A percentile compares a stretch with the other conserved stretches of the same genome.
phyloP scores from a whole-genome alignment of 1,140 invertebrate genomes.

The Arion vulgaris region DNA sequence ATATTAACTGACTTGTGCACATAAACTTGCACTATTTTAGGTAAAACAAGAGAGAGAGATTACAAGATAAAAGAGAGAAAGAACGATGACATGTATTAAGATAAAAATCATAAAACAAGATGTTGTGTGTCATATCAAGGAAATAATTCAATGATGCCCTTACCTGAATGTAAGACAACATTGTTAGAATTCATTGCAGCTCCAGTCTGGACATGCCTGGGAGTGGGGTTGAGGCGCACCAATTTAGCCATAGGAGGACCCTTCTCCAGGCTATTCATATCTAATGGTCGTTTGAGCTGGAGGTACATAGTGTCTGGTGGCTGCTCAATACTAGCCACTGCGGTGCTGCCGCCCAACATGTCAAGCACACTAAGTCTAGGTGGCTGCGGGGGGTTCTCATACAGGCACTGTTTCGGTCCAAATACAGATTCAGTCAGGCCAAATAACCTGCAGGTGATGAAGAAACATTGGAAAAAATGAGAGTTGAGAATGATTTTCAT shows the following conservation, averaged over 20 bases:
- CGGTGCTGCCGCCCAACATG: constrained; percentile 59
- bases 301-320: constrained; percentile 54
- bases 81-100: too few relatives aligned
- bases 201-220: neutral
- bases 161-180: neutral
- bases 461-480: too few relatives aligned
- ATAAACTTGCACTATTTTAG: too few relatives aligned
- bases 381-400: constrained; percentile 42
- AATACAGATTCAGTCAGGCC: constrained; percentile 68
- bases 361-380: constrained; percentile 53
- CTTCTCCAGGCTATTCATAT: constrained; percentile 64
- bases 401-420: constrained; percentile 54
- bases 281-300: constrained; percentile 59
- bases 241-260: constrained; percentile 59
- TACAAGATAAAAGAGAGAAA: too few relatives aligned
- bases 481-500: too few relatives aligned
- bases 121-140: too few relatives aligned
- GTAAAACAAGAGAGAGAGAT: too few relatives aligned
- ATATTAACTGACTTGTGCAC: too few relatives aligned
- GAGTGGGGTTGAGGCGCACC: constrained; percentile 24
- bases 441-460: constrained; percentile 64
- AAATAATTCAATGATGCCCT: too few relatives aligned
- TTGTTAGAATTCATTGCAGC: neutral
- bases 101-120: too few relatives aligned
- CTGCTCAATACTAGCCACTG: constrained; percentile 63